These are phyloP conservation scores for Aurelia sp. DNA, from an alignment of 30 jellyfish, hydroid and myxozoan species.

Conservation along the genomic window DNA sequence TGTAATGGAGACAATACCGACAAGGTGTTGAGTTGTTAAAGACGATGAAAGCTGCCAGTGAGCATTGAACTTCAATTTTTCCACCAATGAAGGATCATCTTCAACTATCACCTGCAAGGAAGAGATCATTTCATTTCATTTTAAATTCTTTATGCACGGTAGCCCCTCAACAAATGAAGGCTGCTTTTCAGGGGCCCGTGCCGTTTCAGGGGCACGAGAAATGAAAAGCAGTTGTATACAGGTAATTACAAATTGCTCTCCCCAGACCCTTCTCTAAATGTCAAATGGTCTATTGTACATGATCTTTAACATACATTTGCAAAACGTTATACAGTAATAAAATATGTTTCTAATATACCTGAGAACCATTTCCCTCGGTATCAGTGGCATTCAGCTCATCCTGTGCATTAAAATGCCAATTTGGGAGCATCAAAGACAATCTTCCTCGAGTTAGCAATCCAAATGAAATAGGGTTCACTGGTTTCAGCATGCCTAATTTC, in stretches of 20 bases:
- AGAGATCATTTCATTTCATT: too few species aligned
- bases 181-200: too few species aligned
- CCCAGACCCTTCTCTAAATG: too few species aligned
- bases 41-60: slow-evolving; percentile 98
- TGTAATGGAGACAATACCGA: slow-evolving; percentile 92
- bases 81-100: slow-evolving; percentile 14
- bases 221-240: too few species aligned
- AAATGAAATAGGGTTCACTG: slow-evolving; percentile 84
- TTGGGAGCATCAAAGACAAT: slow-evolving; percentile 89
- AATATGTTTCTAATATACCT: neutral
- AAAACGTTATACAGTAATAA: too few species aligned
- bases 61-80: slow-evolving; percentile 71
- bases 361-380: slow-evolving; percentile 9
- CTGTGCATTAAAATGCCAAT: slow-evolving; percentile 67
- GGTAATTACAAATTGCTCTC: too few species aligned
- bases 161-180: too few species aligned
- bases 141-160: too few species aligned
- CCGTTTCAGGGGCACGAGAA: too few species aligned
- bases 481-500: slow-evolving; percentile 90
- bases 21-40: slow-evolving; percentile 94
- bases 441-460: slow-evolving; percentile 96
- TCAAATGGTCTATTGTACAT: too few species aligned
- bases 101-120: neutral
- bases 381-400: slow-evolving; percentile 30
- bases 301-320: too few species aligned